phyloP scores from a whole-genome alignment of 2,113 vertebrate genomes.

The Microcebus lehilahytsara region DNA sequence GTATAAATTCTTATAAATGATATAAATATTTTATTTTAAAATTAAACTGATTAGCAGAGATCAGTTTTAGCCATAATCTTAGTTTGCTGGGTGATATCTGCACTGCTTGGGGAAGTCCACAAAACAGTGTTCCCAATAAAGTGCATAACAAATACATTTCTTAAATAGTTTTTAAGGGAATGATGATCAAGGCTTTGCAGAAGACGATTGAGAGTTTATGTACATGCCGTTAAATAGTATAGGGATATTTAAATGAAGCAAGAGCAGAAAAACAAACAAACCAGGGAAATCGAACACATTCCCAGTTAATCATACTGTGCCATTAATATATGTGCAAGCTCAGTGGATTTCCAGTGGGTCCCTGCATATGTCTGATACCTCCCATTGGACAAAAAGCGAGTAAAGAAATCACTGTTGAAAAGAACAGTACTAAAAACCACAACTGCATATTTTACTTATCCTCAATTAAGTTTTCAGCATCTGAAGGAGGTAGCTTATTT shows the following conservation, averaged over 20 bases:
- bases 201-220: neutral
- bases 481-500: neutral
- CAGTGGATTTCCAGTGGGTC: neutral
- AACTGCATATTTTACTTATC: neutral
- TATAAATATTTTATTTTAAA: neutral
- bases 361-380: neutral
- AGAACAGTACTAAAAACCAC: neutral
- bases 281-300: neutral
- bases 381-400: neutral
- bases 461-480: neutral
- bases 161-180: neutral
- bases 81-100: neutral
- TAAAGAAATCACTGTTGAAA: neutral
- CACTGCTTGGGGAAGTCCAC: neutral
- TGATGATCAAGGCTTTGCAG: neutral
- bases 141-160: neutral
- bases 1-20: neutral
- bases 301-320: neutral
- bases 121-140: neutral
- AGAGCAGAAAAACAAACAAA: neutral
- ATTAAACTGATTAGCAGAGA: neutral
- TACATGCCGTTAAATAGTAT: neutral
- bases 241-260: neutral
- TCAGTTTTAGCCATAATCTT: neutral
- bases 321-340: neutral